These are phyloP conservation scores for Clitarchus hookeri DNA, from an alignment of 2,888 invertebrate genomes.

Conservation along the genomic window DNA sequence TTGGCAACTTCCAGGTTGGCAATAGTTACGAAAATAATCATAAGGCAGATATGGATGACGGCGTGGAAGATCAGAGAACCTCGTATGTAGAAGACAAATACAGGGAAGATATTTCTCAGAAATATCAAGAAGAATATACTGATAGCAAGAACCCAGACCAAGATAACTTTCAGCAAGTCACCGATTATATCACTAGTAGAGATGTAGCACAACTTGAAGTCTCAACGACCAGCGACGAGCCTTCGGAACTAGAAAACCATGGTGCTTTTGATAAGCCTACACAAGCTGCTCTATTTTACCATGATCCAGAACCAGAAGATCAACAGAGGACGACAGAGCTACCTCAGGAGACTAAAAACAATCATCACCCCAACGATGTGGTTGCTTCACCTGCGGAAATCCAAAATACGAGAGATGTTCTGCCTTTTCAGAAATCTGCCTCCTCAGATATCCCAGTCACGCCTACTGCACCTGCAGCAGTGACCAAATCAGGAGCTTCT, in stretches of 20 bases:
- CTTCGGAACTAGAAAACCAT: too few relatives aligned
- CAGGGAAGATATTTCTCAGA: background rate
- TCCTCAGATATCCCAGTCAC: background rate
- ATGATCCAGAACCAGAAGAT: background rate
- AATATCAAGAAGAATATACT: background rate
- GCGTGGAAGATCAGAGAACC: conserved; percentile 54
- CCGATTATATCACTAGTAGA: background rate
- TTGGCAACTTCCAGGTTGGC: conserved; percentile 28
- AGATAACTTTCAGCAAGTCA: background rate
- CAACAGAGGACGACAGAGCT: conserved; percentile 23
- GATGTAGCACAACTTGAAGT: too few relatives aligned
- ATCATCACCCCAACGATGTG: conserved; percentile 24
- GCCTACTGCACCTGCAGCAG: background rate
- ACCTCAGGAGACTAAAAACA: conserved; percentile 45
- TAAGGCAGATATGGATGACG: conserved; percentile 54
- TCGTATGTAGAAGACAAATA: conserved; percentile 33
- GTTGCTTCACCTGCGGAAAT: background rate
- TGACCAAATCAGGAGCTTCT: conserved; percentile 65
- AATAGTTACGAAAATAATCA: conserved; percentile 45
- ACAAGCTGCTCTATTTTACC: background rate
- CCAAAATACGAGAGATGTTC: background rate
- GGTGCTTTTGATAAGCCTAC: background rate
- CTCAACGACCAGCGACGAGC: too few relatives aligned
- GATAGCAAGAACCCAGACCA: conserved; percentile 5
- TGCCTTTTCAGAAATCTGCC: background rate